These are phyloP conservation scores for Phortica magna DNA, from an alignment of 2,888 invertebrate species.

Conservation along the genomic window DNA sequence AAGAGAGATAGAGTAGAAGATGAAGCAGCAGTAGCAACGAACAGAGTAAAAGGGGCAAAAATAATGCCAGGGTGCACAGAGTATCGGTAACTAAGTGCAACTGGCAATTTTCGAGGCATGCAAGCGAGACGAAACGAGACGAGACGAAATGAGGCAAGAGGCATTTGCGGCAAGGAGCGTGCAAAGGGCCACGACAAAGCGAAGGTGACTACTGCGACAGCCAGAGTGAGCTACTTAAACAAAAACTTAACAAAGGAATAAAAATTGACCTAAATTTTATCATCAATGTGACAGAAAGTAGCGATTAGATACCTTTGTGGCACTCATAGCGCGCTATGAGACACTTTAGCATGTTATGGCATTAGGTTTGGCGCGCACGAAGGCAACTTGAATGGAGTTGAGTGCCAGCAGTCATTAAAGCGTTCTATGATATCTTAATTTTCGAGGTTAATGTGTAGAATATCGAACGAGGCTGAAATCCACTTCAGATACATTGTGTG, in stretches of 20 bases:
- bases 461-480: background rate
- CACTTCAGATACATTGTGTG: slow-evolving; percentile 54
- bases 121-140: slow-evolving; percentile 24
- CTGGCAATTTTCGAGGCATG: slow-evolving; percentile 20
- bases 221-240: slow-evolving; percentile 18
- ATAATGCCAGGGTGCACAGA: slow-evolving; percentile 20
- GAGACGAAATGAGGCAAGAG: slow-evolving; percentile 17
- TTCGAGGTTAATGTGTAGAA: slow-evolving; percentile 57
- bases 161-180: background rate
- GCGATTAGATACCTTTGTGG: slow-evolving; percentile 70
- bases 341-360: slow-evolving; percentile 30
- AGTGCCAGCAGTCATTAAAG: slow-evolving; percentile 50
- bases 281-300: slow-evolving; percentile 74
- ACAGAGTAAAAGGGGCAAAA: background rate
- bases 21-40: background rate
- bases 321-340: slow-evolving; percentile 7
- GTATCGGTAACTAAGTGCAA: slow-evolving; percentile 27
- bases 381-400: background rate
- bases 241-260: slow-evolving; percentile 40
- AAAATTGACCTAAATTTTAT: slow-evolving; percentile 73
- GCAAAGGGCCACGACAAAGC: slow-evolving; percentile 34
- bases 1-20: background rate
- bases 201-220: slow-evolving; percentile 55
- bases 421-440: slow-evolving; percentile 71
- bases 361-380: background rate